Base-by-base conservation (phyloP, 2,888 invertebrate genomes). In the Dolichomitus sp. region DNA sequence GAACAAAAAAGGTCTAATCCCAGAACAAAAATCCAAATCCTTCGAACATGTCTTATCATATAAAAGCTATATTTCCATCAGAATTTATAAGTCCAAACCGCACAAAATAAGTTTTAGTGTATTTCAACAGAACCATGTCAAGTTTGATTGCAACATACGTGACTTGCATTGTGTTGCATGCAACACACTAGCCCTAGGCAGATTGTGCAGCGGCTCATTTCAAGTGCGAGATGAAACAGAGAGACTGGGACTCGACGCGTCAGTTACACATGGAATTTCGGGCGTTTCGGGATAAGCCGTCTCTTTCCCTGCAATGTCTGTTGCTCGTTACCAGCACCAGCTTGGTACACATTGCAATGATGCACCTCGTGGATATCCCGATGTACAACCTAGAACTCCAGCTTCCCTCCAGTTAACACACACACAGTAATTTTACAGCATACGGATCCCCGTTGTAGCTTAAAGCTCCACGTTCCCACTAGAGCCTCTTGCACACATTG, bases 241-340 rank as follows among this genome's bases (percentile, higher is more conserved):
- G 52, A 42, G 50, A 54, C n/a, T 14, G 40, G 12, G 50, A 63
- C 50, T 54, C 37, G 30, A 40, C 48, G 52, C 50, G 5, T 17
- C 59, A 12, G 33, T 50, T 52, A 50, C 50, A 17, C 7, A 37
- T 40, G 40, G 42, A 75, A 75, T 57, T 66, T 66, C 12, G 54
- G 75, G 42, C 7, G 11, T 57, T 75, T 75, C 54, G n/a, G 45
- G 54, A 57, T 40, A 48, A 75, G 33, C 40, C 50, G 17, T 11
- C 50, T 37, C 52, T 63, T 63, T 73, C 19, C 50, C 50, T 11
- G 48, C 37, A 23, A 63, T 37, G 14, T 63, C 65, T 23, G 19
- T 37, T 37, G 52, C 37, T 59, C 68, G 68, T 59, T 68, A 76
- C 48, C 33, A 19, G 23, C 59, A 23, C 9, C 7, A 40, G 37